Evolutionary conservation across 1,140 invertebrate species (phyloP), one percentile per base, ranked within the genome.

Genomic region (Cryptotermes secundus): DNA sequence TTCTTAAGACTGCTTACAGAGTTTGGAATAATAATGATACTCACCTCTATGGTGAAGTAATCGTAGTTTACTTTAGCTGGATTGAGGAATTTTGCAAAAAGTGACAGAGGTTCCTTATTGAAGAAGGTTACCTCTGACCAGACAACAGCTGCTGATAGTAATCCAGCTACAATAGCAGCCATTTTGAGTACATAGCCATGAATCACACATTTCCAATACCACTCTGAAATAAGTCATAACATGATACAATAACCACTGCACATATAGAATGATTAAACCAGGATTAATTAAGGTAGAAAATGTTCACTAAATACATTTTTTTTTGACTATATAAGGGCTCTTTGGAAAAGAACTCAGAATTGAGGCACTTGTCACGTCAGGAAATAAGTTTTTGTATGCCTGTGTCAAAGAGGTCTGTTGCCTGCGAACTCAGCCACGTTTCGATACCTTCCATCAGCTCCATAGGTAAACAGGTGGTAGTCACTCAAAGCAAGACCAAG

Each of bases 111-210:
- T 36, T 90, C 89, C 88, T 96, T 94, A 87, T 96, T 96, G 90
- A 99, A 99, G 90, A 99, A 99, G 1, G 98, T 98, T 82, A 99
- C 94, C 92, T 99, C 99, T 14, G 98, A 99, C 98, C 99, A 99
- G 24, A 99, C 96, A 79, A 99, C 97, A 88, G 96, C 93, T 35
- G 96, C 90, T 0, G 98, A 99, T 88, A 99, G 92, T 42, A 95
- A 90, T 4, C 93, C 94, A 10, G 96, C 93, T 2, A 95, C 87
- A 80, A 98, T 89, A 16, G 96, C 95, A 81, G 95, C 87, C 0
- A 92, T 87, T 88, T 96, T 95, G 85, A 96, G 92, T 36, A 96
- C 92, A 87, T 96, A 96, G 83, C 93, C 92, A 86, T 94, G 93
- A 1, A 97, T 85, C 42, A 95, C 87, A 90, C 97, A 99, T 88